Percentiles rank a stretch among this genome's conserved stretches.
phyloP scores from a whole-genome alignment of 2,113 vertebrate genomes.

The Planiliza haematocheilus region DNA sequence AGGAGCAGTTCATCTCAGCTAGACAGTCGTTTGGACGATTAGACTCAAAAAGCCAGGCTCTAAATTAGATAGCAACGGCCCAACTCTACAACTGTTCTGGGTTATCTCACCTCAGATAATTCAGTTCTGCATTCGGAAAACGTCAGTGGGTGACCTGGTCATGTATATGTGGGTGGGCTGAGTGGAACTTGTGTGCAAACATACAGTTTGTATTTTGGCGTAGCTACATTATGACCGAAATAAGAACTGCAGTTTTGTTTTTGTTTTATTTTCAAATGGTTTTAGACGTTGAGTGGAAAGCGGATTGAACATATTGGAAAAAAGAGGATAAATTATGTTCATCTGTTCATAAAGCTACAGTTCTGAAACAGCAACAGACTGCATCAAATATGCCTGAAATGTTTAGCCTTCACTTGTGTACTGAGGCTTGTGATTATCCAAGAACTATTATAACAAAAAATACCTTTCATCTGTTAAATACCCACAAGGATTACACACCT shows the following conservation, averaged over 20 bases:
- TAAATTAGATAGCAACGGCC: conserved; percentile 54
- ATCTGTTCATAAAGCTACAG: conserved; percentile 9
- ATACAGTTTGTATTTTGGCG: not conserved
- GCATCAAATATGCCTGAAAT: conserved; percentile 34
- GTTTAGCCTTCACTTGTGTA: conserved; percentile 6
- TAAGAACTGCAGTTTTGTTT: not conserved
- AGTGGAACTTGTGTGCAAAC: not conserved
- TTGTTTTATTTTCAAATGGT: conserved; percentile 7
- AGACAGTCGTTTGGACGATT: conserved; percentile 64
- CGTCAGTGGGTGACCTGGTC: conserved; percentile 16
- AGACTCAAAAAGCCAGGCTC: conserved; percentile 41
- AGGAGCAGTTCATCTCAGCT: conserved; percentile 68
- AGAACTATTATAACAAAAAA: conserved; percentile 22
- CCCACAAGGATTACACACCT: conserved; percentile 9
- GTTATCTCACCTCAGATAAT: conserved; percentile 35
- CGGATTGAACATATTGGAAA: conserved; percentile 31
- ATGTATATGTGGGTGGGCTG: not conserved
- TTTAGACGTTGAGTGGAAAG: conserved; percentile 11
- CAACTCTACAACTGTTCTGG: conserved; percentile 30
- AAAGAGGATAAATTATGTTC: conserved; percentile 30
- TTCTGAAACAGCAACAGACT: conserved; percentile 33
- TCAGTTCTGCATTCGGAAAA: conserved; percentile 3
- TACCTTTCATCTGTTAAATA: conserved; percentile 14
- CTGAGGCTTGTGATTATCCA: conserved; percentile 12
- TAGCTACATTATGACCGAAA: not conserved